phyloP scores from a whole-genome alignment of 2,797 vertebrate species.

The Dicrostonyx torquatus region DNA sequence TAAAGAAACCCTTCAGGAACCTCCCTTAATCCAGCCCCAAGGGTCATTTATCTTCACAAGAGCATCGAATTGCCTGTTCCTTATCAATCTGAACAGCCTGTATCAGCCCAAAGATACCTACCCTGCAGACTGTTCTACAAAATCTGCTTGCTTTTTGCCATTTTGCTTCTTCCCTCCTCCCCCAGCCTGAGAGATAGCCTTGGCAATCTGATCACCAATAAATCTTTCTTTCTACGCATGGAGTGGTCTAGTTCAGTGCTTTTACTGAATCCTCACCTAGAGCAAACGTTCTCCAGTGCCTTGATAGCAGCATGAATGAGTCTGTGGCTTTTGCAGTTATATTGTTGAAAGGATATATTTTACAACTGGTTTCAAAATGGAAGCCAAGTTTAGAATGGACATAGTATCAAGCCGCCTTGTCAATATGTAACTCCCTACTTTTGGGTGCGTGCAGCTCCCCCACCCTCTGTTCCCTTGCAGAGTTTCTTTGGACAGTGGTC shows the following conservation, averaged over 20 bases:
- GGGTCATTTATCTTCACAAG: neutral
- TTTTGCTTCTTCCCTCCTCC: neutral
- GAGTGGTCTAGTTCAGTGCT: neutral
- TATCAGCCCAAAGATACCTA: neutral
- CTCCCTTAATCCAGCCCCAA: neutral
- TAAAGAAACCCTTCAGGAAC: neutral
- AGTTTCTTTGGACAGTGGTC: neutral
- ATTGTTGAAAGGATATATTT: neutral
- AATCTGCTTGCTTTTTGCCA: neutral
- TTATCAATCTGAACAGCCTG: neutral
- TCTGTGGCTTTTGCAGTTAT: neutral
- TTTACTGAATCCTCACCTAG: neutral
- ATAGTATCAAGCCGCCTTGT: neutral
- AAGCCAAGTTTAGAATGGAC: neutral
- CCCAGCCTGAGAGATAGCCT: neutral
- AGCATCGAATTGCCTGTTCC: neutral
- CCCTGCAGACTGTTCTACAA: neutral
- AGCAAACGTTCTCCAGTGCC: neutral
- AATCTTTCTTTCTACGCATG: neutral
- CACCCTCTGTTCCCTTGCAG: neutral
- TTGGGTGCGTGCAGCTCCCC: neutral
- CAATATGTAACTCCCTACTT: neutral
- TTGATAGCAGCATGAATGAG: neutral
- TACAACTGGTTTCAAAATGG: neutral
- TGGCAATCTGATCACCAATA: neutral